Evolutionary conservation across 2,888 invertebrate genomes (phyloP).

Genomic region (Catocala fraxini): DNA sequence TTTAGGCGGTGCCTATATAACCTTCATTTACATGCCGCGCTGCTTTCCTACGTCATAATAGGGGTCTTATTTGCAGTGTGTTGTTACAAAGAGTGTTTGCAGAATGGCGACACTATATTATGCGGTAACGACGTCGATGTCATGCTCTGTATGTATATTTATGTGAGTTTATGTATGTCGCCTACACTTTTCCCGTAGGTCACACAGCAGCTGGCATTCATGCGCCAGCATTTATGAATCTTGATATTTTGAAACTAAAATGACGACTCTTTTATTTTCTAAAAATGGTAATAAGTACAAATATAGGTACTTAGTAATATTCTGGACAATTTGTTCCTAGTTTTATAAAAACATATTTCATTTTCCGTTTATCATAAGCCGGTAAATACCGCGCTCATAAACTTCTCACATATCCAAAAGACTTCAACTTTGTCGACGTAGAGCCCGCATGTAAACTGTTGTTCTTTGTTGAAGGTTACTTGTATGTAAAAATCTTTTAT

Average conservation of each 20-base stretch:
- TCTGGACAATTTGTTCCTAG: background rate
- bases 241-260: background rate
- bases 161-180: slow-evolving; percentile 9
- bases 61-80: slow-evolving; percentile 61
- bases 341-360: slow-evolving; percentile 9
- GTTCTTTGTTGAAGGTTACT: slow-evolving; percentile 41
- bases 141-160: slow-evolving; percentile 11
- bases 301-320: background rate
- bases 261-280: too few relatives aligned
- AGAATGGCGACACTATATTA: slow-evolving; percentile 46
- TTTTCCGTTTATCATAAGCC: slow-evolving; percentile 6
- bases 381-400: slow-evolving; percentile 11
- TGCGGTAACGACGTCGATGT: slow-evolving; percentile 35
- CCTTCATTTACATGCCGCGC: slow-evolving; percentile 70
- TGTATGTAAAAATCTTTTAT: slow-evolving; percentile 28
- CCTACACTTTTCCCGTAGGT: slow-evolving; percentile 20
- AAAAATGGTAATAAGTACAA: too few relatives aligned
- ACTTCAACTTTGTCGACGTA: slow-evolving; percentile 21
- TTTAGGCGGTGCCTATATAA: slow-evolving; percentile 67
- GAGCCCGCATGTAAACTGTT: slow-evolving; percentile 28
- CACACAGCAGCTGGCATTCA: slow-evolving; percentile 14
- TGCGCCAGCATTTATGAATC: background rate
- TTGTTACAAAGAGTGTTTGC: slow-evolving; percentile 41
- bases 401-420: slow-evolving; percentile 27
- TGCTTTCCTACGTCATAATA: slow-evolving; percentile 62